Conservation (phyloP, 2,113 vertebrate species). For the Trichomycterus rosablanca region DNA sequence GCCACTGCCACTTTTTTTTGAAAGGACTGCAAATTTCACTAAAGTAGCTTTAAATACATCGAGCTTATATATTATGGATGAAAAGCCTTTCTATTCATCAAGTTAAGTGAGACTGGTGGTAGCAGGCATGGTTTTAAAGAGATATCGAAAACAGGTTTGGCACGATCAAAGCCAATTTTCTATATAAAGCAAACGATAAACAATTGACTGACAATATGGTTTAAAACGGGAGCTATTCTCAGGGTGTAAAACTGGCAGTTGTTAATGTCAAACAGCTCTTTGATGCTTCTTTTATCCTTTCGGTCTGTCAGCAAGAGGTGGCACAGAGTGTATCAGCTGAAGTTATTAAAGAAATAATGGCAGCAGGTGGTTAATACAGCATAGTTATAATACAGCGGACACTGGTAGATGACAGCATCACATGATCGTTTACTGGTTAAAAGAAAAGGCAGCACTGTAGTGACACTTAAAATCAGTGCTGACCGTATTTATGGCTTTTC, state of each 20-base stretch:
- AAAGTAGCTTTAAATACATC: background rate
- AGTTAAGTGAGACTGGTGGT: background rate
- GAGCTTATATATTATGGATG: background rate
- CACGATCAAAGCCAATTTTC: no score
- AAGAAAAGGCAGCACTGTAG: constrained; percentile 6
- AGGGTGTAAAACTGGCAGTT: constrained; percentile 51
- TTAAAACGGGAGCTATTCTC: constrained; percentile 48
- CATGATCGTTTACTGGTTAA: background rate
- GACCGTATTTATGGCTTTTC: background rate
- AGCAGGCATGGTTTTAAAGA: no score
- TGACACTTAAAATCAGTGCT: background rate
- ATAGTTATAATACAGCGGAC: background rate
- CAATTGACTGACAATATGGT: constrained; percentile 37
- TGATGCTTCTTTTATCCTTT: constrained; percentile 55
- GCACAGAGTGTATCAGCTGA: background rate
- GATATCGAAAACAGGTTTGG: no score
- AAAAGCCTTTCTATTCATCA: constrained; percentile 3
- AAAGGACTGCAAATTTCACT: no score
- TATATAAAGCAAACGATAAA: constrained; percentile 1
- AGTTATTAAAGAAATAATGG: background rate
- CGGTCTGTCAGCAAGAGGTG: constrained; percentile 30
- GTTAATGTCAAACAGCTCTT: constrained; percentile 32
- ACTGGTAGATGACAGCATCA: background rate
- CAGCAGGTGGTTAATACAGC: constrained; percentile 16
- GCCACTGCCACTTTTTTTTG: constrained; percentile 13